phyloP scores from a whole-genome alignment of 2,797 vertebrate species.

The Podarcis lilfordi region DNA sequence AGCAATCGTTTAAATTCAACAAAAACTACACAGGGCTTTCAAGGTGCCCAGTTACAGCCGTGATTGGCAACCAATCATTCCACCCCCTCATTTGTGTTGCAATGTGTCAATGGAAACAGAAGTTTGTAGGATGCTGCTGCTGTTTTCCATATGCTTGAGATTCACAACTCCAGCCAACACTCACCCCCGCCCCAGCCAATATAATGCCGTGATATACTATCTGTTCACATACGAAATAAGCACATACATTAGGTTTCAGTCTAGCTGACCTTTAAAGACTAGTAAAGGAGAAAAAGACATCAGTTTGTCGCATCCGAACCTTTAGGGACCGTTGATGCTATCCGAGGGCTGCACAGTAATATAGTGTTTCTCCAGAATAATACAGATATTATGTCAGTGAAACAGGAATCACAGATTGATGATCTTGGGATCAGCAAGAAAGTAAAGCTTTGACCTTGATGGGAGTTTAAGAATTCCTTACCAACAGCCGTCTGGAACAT shows the following conservation, averaged over 20 bases:
- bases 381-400: slow-evolving; percentile 57
- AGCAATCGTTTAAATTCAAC: slow-evolving; percentile 61
- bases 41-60: slow-evolving; percentile 48
- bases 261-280: slow-evolving; percentile 67
- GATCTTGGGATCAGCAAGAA: slow-evolving; percentile 69
- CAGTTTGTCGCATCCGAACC: slow-evolving; percentile 58
- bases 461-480: slow-evolving; percentile 67
- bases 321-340: slow-evolving; percentile 56
- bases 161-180: slow-evolving; percentile 25
- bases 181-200: slow-evolving; percentile 10
- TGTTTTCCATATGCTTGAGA: slow-evolving; percentile 57
- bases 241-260: slow-evolving; percentile 48
- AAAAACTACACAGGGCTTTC: slow-evolving; percentile 38
- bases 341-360: slow-evolving; percentile 46
- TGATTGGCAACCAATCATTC: slow-evolving; percentile 51
- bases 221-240: slow-evolving; percentile 52
- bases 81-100: slow-evolving; percentile 46
- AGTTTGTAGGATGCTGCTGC: slow-evolving; percentile 40
- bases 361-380: slow-evolving; percentile 60
- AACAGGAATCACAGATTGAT: slow-evolving; percentile 64
- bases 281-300: slow-evolving; percentile 66
- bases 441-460: slow-evolving; percentile 76
- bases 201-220: slow-evolving; percentile 37
- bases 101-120: slow-evolving; percentile 54
- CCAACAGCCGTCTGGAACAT: slow-evolving; percentile 66